Conservation (phyloP, 53 echinoderm and acorn worm genomes). For the Holothuria scabra region DNA sequence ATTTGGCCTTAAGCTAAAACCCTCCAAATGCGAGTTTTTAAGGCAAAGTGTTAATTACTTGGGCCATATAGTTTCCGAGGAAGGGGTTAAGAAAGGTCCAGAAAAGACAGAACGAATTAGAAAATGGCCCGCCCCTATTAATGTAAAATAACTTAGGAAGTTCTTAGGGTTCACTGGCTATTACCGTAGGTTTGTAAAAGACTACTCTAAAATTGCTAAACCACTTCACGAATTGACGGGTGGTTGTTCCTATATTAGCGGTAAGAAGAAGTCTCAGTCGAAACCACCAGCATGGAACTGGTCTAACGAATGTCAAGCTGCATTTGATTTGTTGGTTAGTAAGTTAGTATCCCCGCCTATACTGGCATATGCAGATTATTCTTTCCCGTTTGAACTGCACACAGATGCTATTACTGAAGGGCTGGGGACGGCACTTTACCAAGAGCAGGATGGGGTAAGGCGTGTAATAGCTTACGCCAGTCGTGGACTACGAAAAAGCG, state of each 20-base stretch:
- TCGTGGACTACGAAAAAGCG: too few relatives aligned
- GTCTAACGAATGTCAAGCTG: not conserved
- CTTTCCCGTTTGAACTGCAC: too few relatives aligned
- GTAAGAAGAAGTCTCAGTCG: not conserved
- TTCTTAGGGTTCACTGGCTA: slow-evolving; percentile 40
- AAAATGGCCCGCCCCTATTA: not conserved
- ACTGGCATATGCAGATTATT: too few relatives aligned
- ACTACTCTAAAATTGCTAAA: too few relatives aligned
- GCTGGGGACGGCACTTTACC: too few relatives aligned
- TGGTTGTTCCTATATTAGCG: not conserved
- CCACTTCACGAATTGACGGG: not conserved
- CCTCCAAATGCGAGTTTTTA: slow-evolving; percentile 15
- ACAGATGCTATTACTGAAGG: too few relatives aligned
- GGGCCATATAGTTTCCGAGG: slow-evolving; percentile 46
- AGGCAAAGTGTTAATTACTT: too few relatives aligned
- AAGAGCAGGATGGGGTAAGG: too few relatives aligned
- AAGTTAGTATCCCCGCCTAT: too few relatives aligned
- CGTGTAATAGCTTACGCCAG: too few relatives aligned
- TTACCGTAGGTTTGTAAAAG: not conserved
- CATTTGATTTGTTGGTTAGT: too few relatives aligned
- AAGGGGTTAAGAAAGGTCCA: slow-evolving; percentile 34
- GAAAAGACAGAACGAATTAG: slow-evolving; percentile 3
- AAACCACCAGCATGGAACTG: slow-evolving; percentile 7
- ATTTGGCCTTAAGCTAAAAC: slow-evolving; percentile 46
- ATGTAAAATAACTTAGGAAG: not conserved